These are phyloP conservation scores for Sorex maritimensis DNA, from an alignment of 2,797 vertebrate species.

Conservation along the genomic window DNA sequence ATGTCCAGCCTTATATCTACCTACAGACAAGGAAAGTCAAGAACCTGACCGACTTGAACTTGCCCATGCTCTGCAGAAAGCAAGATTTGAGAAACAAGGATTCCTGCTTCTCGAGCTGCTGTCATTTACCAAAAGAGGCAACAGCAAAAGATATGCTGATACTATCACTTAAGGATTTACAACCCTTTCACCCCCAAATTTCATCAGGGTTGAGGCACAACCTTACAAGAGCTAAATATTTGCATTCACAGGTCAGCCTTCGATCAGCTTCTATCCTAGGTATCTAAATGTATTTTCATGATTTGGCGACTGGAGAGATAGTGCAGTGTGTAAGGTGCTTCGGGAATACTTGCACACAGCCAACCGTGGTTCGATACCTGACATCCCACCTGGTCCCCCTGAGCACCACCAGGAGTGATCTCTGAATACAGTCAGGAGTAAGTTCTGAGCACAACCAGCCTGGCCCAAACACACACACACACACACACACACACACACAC, in stretches of 20 bases:
- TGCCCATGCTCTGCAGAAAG: not conserved
- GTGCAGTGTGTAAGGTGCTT: no score
- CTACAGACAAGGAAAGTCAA: conserved; percentile 40
- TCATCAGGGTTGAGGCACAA: conserved; percentile 27
- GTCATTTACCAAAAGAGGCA: conserved; percentile 44
- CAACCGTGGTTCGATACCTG: no score
- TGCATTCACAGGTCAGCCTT: not conserved
- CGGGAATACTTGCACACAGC: no score
- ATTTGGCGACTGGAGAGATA: no score
- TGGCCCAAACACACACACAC: no score
- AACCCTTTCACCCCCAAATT: not conserved
- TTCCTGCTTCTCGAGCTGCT: not conserved
- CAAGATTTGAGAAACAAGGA: conserved; percentile 20
- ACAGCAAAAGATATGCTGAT: conserved; percentile 30
- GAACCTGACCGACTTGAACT: not conserved
- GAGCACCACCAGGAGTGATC: no score
- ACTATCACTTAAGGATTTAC: conserved; percentile 1
- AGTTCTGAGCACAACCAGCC: no score
- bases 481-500: not conserved
- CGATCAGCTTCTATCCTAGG: conserved; percentile 49
- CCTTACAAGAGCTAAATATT: conserved; percentile 6
- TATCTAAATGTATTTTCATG: not conserved
- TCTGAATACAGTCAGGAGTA: not conserved
- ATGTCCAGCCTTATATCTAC: conserved; percentile 24
- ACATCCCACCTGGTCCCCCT: no score